phyloP scores from a whole-genome alignment of 2,113 vertebrate species.

The Phoxinus phoxinus region DNA sequence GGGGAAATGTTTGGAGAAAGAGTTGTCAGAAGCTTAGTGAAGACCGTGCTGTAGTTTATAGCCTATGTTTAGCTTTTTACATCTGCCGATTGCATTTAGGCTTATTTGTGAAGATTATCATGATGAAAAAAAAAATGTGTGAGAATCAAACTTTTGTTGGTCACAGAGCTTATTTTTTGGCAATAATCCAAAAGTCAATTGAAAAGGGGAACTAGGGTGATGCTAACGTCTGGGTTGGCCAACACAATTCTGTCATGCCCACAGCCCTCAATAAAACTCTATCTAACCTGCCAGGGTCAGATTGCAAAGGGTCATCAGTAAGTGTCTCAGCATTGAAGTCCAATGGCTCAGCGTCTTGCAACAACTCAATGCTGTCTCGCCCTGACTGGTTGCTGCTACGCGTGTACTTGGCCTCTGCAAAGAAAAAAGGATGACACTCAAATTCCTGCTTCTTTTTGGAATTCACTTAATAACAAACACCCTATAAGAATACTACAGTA shows the following conservation, averaged over 20 bases:
- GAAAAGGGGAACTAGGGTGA: not conserved
- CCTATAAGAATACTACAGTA: not conserved
- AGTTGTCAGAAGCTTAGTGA: not conserved
- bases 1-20: not conserved
- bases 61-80: not conserved
- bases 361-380: slow-evolving; percentile 90
- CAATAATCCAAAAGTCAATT: not conserved
- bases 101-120: not conserved
- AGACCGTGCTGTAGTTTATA: not conserved
- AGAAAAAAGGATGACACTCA: not conserved
- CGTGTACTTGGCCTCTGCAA: slow-evolving; percentile 83
- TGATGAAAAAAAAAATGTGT: not conserved
- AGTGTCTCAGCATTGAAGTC: slow-evolving; percentile 91
- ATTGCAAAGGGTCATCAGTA: slow-evolving; percentile 84
- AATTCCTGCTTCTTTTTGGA: not conserved
- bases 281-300: slow-evolving; percentile 82
- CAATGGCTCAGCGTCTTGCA: slow-evolving; percentile 92
- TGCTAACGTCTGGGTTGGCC: not conserved
- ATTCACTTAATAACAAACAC: not conserved
- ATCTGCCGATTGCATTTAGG: not conserved
- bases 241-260: not conserved
- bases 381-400: slow-evolving; percentile 82
- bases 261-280: not conserved
- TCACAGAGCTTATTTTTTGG: not conserved
- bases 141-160: not conserved